Evolutionary conservation across 2,113 vertebrate genomes (phyloP).

Genomic region (Pandion haliaetus): DNA sequence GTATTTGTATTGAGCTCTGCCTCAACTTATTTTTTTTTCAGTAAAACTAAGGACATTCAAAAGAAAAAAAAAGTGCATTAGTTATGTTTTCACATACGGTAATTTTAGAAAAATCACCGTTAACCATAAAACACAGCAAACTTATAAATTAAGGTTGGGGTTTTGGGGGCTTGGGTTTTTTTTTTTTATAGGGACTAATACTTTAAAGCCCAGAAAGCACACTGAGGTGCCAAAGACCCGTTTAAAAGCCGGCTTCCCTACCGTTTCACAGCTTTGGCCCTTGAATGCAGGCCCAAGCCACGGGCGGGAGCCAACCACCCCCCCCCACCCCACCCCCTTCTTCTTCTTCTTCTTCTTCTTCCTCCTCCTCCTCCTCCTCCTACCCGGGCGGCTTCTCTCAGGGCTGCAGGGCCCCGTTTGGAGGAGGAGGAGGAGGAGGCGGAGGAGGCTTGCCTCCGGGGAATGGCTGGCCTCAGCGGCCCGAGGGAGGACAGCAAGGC

Average conservation of each 20-base stretch:
- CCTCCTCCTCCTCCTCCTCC: too few relatives aligned
- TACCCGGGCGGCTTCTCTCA: neutral
- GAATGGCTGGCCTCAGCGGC: neutral
- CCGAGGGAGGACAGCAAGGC: accelerated
- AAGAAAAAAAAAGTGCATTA: neutral
- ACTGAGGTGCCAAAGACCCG: neutral
- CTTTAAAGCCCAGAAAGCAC: neutral
- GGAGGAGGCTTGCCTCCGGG: accelerated
- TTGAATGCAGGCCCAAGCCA: accelerated
- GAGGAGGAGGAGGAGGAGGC: too few relatives aligned
- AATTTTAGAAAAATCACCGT: neutral
- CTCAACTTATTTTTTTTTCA: neutral
- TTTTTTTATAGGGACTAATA: too few relatives aligned
- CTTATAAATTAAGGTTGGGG: accelerated
- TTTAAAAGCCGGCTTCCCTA: neutral
- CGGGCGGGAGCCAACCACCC: too few relatives aligned
- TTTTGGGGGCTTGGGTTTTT: too few relatives aligned
- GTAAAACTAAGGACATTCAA: neutral
- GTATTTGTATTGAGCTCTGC: neutral
- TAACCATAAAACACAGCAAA: neutral
- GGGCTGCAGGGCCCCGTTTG: neutral
- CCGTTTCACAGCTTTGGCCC: neutral
- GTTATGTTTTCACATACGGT: neutral
- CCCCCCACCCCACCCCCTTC: too few relatives aligned
- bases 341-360: too few relatives aligned